phyloP scores from a whole-genome alignment of 2,113 vertebrate species.

The Gymnogyps californianus region DNA sequence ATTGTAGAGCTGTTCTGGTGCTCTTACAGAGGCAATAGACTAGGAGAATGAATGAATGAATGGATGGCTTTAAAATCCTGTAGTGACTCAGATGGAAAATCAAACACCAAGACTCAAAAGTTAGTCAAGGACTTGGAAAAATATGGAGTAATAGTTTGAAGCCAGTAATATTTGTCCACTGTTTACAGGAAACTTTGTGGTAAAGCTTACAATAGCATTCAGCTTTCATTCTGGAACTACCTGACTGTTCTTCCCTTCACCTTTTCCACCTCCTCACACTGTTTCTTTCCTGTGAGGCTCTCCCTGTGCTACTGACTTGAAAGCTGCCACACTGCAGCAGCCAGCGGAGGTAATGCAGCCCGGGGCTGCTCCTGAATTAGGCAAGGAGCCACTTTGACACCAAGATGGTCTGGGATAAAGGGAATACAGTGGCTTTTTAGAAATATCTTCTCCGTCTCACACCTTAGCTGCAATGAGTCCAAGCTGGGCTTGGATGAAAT shows the following conservation, averaged over 20 bases:
- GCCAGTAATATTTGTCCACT: neutral
- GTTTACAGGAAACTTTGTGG: neutral
- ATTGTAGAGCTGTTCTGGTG: neutral
- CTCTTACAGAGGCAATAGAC: neutral
- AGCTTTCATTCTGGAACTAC: neutral
- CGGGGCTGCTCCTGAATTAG: neutral
- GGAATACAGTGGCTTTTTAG: neutral
- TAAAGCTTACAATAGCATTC: neutral
- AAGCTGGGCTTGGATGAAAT: neutral
- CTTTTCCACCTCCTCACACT: neutral
- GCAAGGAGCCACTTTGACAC: neutral
- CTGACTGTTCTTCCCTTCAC: neutral
- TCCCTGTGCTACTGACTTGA: neutral
- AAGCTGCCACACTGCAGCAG: neutral
- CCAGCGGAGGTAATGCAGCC: neutral
- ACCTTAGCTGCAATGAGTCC: neutral
- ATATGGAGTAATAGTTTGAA: neutral
- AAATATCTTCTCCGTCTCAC: neutral
- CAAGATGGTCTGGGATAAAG: neutral
- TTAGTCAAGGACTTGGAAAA: neutral
- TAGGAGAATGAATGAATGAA: neutral
- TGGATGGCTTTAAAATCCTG: neutral
- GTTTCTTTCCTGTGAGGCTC: neutral
- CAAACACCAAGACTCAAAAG: neutral
- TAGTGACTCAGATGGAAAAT: neutral